Percentiles rank a stretch among this genome's conserved stretches.
These are phyloP conservation scores for Puma concolor DNA, from an alignment of 2,113 vertebrate genomes.

Conservation along the genomic window DNA sequence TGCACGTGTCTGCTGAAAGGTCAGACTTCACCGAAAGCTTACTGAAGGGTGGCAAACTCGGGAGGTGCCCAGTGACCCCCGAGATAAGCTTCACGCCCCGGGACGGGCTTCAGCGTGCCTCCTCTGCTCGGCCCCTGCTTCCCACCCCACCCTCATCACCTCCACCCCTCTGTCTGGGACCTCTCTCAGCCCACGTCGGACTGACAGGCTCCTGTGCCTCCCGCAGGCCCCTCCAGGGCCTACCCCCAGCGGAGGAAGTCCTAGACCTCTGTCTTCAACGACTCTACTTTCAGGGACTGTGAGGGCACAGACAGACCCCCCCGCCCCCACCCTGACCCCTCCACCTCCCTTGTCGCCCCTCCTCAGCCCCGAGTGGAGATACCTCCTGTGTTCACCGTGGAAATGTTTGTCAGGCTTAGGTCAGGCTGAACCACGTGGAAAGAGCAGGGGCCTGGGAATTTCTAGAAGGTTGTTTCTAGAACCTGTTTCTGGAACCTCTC, in stretches of 20 bases:
- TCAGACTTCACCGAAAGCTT: not conserved
- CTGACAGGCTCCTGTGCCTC: not conserved
- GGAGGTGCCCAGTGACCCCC: not conserved
- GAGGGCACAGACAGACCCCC: not conserved
- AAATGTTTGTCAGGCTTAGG: not conserved
- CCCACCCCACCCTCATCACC: not conserved
- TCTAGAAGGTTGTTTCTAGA: not conserved
- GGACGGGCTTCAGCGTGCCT: no score
- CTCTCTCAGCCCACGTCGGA: not conserved
- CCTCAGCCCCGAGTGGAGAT: not conserved
- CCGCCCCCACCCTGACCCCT: not conserved
- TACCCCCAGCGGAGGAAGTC: not conserved
- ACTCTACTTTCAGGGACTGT: not conserved
- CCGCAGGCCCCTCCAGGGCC: not conserved
- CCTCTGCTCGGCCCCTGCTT: accelerated
- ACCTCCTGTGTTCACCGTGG: not conserved
- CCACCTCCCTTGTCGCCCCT: accelerated
- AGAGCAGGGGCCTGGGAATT: not conserved
- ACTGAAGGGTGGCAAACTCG: not conserved
- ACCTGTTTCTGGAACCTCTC: not conserved
- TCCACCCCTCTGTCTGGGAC: not conserved
- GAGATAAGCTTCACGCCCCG: not conserved
- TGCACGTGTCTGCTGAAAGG: accelerated
- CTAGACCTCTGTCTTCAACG: no score
- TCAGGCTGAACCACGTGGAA: not conserved